Evolutionary conservation across 2,797 vertebrate genomes (phyloP).

Genomic region (Bryconaethiops microstoma): DNA sequence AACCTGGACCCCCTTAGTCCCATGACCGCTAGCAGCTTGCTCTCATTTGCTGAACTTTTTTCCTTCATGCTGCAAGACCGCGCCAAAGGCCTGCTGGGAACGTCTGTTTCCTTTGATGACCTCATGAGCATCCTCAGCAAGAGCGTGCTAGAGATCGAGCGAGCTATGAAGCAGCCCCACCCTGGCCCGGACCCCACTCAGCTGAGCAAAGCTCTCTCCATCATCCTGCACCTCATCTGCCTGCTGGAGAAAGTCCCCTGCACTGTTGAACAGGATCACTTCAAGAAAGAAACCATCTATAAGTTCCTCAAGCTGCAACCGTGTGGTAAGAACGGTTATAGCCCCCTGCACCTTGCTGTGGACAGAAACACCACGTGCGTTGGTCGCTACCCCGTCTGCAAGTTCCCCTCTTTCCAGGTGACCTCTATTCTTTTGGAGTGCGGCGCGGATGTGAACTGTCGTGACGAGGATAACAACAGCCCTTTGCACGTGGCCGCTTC

Average conservation of each 20-base stretch:
- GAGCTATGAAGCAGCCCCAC: constrained; percentile 87
- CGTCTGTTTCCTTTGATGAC: constrained; percentile 94
- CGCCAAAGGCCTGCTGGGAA: constrained; percentile 94
- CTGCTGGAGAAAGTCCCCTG: constrained; percentile 96
- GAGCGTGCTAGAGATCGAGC: constrained; percentile 96
- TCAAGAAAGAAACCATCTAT: constrained; percentile 98
- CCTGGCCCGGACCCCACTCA: constrained; percentile 88
- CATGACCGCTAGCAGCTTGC: constrained; percentile 96
- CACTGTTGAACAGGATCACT: constrained; percentile 91
- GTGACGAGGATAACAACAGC: constrained; percentile 94
- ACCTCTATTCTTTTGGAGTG: constrained; percentile 95
- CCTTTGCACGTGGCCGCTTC: constrained; percentile 94
- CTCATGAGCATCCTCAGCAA: constrained; percentile 97
- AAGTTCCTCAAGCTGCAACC: constrained; percentile 94
- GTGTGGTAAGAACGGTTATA: constrained; percentile 94
- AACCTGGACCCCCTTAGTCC: constrained; percentile 96
- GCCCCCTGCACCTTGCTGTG: constrained; percentile 94
- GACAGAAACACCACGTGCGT: constrained; percentile 97
- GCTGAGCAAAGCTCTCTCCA: constrained; percentile 96
- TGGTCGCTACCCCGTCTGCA: constrained; percentile 97
- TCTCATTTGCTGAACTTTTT: constrained; percentile 98
- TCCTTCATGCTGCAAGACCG: constrained; percentile 99
- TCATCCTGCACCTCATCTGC: constrained; percentile 98
- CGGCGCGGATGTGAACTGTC: constrained; percentile 91
- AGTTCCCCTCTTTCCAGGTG: constrained; percentile 96